These are phyloP conservation scores for Zosterops hypoxanthus DNA, from an alignment of 2,113 vertebrate species.

Conservation along the genomic window DNA sequence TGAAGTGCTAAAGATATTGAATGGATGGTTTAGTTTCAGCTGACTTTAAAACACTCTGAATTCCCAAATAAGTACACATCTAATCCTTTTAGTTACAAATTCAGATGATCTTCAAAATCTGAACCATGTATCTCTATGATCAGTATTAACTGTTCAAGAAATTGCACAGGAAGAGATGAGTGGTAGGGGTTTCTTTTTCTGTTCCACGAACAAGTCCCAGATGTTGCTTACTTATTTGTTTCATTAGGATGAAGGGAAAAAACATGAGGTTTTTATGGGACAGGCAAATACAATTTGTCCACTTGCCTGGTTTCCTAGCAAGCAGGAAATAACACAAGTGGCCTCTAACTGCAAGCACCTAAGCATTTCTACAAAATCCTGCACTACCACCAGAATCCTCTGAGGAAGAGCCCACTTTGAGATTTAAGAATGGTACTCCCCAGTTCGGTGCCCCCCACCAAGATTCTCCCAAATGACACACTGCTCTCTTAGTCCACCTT, in stretches of 20 bases:
- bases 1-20: background rate
- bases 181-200: background rate
- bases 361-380: background rate
- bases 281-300: background rate
- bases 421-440: background rate
- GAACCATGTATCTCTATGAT: background rate
- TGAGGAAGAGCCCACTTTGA: background rate
- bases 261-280: background rate
- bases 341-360: background rate
- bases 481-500: background rate
- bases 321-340: background rate
- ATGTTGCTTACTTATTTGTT: background rate
- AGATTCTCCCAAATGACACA: background rate
- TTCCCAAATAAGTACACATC: background rate
- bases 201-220: background rate
- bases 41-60: background rate
- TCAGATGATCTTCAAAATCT: background rate
- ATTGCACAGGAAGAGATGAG: background rate
- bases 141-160: background rate
- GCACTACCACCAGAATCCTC: background rate
- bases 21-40: background rate
- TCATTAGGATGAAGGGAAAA: background rate
- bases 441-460: too few species aligned
- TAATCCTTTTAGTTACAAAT: background rate
- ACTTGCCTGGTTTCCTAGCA: background rate